These are phyloP conservation scores for Octomys mimax DNA, from an alignment of 2,797 vertebrate genomes.

Conservation along the genomic window DNA sequence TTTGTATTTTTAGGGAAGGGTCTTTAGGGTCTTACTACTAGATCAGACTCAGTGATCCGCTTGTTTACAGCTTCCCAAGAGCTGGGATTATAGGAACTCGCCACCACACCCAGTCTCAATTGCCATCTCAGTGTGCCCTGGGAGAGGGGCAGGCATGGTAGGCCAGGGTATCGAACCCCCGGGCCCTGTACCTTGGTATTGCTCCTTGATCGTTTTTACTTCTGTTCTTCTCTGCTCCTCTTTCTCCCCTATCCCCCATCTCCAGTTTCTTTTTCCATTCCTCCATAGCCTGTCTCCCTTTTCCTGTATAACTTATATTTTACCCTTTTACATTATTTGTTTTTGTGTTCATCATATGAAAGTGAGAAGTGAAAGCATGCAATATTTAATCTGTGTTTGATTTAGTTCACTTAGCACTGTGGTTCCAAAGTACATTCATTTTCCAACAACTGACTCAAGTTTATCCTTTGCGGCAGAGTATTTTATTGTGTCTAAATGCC, in stretches of 20 bases:
- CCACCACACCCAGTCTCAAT: too few species aligned
- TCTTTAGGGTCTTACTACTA: too few species aligned
- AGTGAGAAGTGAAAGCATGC: neutral
- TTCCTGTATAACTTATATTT: neutral
- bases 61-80: too few species aligned
- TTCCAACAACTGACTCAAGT: neutral
- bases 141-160: too few species aligned
- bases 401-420: neutral
- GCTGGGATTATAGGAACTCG: too few species aligned
- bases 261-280: neutral
- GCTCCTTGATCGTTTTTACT: neutral
- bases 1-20: too few species aligned
- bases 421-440: neutral
- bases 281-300: neutral
- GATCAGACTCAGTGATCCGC: too few species aligned
- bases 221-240: neutral
- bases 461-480: neutral
- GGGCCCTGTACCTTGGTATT: neutral
- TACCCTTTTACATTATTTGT: neutral
- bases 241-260: neutral
- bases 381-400: neutral
- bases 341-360: neutral
- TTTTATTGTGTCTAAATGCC: neutral
- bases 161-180: too few species aligned
- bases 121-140: too few species aligned